Percentiles rank a stretch among this genome's conserved stretches.
phyloP scores from a whole-genome alignment of 2,113 vertebrate species.

The Psittacus erithacus region DNA sequence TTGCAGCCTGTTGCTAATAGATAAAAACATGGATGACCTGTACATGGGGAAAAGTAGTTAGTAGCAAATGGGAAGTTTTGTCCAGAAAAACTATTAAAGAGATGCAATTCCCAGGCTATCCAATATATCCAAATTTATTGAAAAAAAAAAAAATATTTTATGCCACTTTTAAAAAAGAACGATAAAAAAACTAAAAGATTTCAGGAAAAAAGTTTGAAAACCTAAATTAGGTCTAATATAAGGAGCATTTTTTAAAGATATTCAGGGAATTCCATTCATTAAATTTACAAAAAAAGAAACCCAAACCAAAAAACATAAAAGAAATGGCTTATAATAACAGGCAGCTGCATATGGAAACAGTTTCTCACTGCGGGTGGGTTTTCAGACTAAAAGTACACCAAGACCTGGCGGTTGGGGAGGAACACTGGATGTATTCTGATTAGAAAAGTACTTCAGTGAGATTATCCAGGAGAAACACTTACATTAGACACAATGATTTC shows the following conservation, averaged over 20 bases:
- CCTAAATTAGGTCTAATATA: neutral
- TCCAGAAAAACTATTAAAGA: neutral
- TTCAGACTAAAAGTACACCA: neutral
- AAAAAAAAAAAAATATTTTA: neutral
- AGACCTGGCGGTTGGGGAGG: accelerated
- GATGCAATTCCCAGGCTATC: neutral
- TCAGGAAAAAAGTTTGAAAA: neutral
- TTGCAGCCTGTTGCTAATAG: neutral
- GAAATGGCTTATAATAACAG: neutral
- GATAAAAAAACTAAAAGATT: neutral
- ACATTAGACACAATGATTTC: neutral
- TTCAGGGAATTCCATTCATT: neutral
- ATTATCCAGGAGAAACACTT: neutral
- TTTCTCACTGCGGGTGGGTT: neutral
- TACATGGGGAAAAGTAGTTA: neutral
- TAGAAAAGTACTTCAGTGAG: neutral
- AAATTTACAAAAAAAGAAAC: neutral
- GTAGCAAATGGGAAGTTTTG: neutral
- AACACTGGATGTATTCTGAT: neutral
- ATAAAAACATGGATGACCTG: neutral
- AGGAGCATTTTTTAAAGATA: neutral
- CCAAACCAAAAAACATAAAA: neutral
- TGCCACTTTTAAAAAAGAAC: neutral
- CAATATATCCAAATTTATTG: neutral
- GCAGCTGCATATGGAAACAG: neutral